Percentiles rank a stretch among this genome's conserved stretches.
Conservation (phyloP, 1,140 invertebrate species). For the Sitobion miscanthi region DNA sequence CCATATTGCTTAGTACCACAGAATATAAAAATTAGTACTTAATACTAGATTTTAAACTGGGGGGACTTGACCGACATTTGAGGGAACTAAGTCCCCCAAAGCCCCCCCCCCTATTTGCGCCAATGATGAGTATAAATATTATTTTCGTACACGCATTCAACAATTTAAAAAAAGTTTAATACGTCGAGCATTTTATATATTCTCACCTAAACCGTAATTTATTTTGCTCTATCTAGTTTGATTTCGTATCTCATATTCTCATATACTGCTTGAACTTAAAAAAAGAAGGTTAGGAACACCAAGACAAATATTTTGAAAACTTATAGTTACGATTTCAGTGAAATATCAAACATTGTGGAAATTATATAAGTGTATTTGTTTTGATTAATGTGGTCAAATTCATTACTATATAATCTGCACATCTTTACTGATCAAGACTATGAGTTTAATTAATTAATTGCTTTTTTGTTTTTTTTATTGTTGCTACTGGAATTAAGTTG, state of each 20-base stretch:
- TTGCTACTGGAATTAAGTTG: no score
- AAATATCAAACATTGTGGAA: background rate
- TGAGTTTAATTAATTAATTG: no score
- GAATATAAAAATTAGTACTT: no score
- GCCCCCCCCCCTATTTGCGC: no score
- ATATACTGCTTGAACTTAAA: background rate
- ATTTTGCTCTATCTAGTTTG: background rate
- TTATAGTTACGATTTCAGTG: background rate
- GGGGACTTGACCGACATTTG: no score
- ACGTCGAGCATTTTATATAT: background rate
- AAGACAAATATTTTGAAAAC: background rate
- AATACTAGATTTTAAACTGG: no score
- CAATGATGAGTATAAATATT: no score
- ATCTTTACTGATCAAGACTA: no score
- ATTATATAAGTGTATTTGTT: background rate
- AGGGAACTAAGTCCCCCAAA: no score
- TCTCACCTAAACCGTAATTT: background rate
- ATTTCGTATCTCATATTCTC: background rate
- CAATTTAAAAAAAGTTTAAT: background rate
- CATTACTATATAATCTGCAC: background rate
- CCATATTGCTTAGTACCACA: no score
- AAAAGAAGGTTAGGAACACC: background rate
- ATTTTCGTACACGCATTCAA: background rate
- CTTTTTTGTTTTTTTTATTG: no score
- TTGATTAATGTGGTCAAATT: background rate